Base-by-base conservation (phyloP, 2,888 invertebrate genomes). In the Leptopterna dolabrata region DNA sequence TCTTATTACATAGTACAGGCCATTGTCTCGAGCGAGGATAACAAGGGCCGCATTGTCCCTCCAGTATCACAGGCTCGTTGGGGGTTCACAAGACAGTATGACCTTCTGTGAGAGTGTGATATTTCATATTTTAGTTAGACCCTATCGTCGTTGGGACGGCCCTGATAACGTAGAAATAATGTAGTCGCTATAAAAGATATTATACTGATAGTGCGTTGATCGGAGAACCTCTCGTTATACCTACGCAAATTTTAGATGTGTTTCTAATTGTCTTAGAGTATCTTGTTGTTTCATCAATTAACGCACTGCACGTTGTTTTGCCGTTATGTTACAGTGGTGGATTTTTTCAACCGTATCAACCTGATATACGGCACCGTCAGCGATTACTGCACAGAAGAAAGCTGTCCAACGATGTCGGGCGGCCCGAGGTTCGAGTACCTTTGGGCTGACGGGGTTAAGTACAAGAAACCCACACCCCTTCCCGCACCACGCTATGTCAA, bases 281-380 rank as follows among this genome's bases (percentile, higher is more conserved):
- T n/a, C n/a, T n/a, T n/a, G n/a, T n/a, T n/a, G n/a, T 36, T 36
- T 36, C 36, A 36, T 36, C 36, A 7, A n/a, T n/a, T n/a, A n/a
- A n/a, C n/a, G n/a, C n/a, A n/a, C 7, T 36, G 4, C 7, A 36
- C 36, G 36, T 2, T 36, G 19, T 24, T 27, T 63, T 11, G 9
- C 11, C 0, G 0, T 63, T 11, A 14, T 41, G 89, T 93, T 93
- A 85, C 92, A 97, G 97, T 97, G 90, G 97, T 98, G 45, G 97
- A 98, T 91, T 98, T 98, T 92, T 98, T 98, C 92, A 98, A 98
- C 92, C 94, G 98, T 90, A 97, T 98, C 90, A 98, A 98, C 92
- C 92, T 98, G 76, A 96, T 98, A 90, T 98, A 98, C 92, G 97
- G 97, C 11, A 97, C 97, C 0, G 95, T 97, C 45, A 95, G 95